phyloP scores from a whole-genome alignment of 2,888 invertebrate species.

The Rhyacophila evoluta region DNA sequence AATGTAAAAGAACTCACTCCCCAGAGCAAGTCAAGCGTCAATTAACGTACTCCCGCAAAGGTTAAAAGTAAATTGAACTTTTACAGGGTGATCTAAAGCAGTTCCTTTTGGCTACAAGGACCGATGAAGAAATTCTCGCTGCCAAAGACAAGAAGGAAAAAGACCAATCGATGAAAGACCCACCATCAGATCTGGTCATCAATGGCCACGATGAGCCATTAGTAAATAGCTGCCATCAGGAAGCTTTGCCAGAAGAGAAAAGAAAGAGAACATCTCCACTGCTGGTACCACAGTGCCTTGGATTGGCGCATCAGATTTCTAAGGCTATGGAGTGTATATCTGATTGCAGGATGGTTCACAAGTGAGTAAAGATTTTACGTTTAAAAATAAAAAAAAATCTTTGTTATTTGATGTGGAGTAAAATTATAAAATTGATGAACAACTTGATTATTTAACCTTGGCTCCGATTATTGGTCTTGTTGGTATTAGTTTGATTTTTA shows the following conservation, averaged over 20 bases:
- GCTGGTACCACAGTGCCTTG: constrained; percentile 74
- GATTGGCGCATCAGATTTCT: constrained; percentile 82
- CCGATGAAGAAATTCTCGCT: constrained; percentile 56
- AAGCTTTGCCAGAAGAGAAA: constrained; percentile 24
- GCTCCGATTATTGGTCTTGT: no score
- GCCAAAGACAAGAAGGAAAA: constrained; percentile 52
- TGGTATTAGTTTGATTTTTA: no score
- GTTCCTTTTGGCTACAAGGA: constrained; percentile 80
- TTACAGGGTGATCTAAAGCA: constrained; percentile 91
- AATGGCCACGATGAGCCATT: constrained; percentile 55
- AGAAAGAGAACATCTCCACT: constrained; percentile 70
- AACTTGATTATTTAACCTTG: no score
- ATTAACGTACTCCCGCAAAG: no score
- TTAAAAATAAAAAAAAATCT: no score
- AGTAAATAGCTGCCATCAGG: constrained; percentile 55
- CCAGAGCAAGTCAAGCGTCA: no score
- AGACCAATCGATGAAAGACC: constrained; percentile 40
- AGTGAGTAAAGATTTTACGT: no score
- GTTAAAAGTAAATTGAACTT: no score
- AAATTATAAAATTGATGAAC: no score
- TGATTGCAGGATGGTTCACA: constrained; percentile 83
- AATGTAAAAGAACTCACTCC: no score
- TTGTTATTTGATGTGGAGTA: no score
- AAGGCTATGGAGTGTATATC: constrained; percentile 85
- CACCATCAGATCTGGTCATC: not conserved